phyloP scores from a whole-genome alignment of 1,140 invertebrate genomes.

The Tyrophagus putrescentiae region DNA sequence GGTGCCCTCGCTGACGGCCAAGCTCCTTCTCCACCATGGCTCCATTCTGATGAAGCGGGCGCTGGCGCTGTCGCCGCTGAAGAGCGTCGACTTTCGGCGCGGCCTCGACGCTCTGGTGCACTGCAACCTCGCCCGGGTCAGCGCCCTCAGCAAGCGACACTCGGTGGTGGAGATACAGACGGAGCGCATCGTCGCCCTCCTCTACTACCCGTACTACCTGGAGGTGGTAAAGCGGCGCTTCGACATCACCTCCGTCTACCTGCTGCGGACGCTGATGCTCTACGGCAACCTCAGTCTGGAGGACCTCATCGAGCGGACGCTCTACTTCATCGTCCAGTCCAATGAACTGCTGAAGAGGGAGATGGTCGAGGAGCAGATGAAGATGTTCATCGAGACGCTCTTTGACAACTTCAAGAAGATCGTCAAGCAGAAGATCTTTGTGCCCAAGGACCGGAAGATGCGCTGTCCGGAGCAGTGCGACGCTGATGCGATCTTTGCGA shows the following conservation, averaged over 20 bases:
- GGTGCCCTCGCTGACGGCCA: not conserved
- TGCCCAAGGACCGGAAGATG: not conserved
- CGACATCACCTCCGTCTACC: not conserved
- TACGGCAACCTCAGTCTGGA: not conserved
- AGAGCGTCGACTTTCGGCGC: not conserved
- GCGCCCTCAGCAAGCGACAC: not conserved
- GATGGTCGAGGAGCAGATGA: slow-evolving; percentile 3
- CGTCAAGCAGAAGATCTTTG: not conserved
- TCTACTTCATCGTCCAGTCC: slow-evolving; percentile 6
- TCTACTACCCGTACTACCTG: not conserved
- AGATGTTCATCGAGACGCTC: not conserved
- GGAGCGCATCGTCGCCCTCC: not conserved
- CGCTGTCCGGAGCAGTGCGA: not conserved
- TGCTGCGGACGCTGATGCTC: not conserved
- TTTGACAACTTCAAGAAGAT: not conserved
- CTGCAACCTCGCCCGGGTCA: not conserved
- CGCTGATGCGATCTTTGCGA: not conserved
- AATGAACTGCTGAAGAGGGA: slow-evolving; percentile 14
- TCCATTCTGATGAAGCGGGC: not conserved
- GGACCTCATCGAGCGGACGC: slow-evolving; percentile 3
- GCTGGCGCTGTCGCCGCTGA: not conserved
- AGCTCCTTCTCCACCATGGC: not conserved
- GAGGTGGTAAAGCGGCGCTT: not conserved
- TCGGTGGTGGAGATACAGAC: not conserved
- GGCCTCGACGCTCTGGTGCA: not conserved